Percentiles rank a stretch among this genome's conserved stretches.
These are phyloP conservation scores for Argopecten irradians DNA, from an alignment of 1,140 invertebrate genomes.

Conservation along the genomic window DNA sequence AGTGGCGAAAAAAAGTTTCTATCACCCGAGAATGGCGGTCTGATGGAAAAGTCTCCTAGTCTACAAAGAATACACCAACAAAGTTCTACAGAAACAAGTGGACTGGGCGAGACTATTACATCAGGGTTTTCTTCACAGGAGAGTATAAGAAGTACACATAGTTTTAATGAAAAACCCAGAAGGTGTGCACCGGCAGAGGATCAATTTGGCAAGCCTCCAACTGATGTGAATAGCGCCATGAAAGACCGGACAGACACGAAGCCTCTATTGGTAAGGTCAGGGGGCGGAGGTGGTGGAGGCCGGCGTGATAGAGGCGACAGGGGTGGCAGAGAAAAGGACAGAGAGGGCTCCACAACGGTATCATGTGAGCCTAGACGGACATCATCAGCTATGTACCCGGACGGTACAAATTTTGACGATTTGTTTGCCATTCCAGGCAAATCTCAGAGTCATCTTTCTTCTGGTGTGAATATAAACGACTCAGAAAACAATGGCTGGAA, in stretches of 20 bases:
- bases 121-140: conserved; percentile 72
- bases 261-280: conserved; percentile 28
- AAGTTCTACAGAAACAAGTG: conserved; percentile 73
- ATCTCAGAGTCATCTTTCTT: conserved; percentile 40
- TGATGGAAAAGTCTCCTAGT: conserved; percentile 60
- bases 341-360: not conserved
- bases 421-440: conserved; percentile 56
- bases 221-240: conserved; percentile 31
- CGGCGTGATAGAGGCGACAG: conserved; percentile 16
- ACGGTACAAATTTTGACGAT: conserved; percentile 55
- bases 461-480: not conserved
- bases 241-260: conserved; percentile 36
- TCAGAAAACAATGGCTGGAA: conserved; percentile 7
- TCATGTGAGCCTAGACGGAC: not conserved
- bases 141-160: conserved; percentile 64
- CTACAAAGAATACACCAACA: conserved; percentile 66
- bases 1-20: conserved; percentile 45
- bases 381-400: not conserved
- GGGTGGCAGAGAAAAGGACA: not conserved
- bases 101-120: conserved; percentile 70
- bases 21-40: conserved; percentile 39
- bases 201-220: conserved; percentile 38
- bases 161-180: conserved; percentile 36
- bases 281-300: not conserved
- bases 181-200: conserved; percentile 20